phyloP scores from a whole-genome alignment of 2,797 vertebrate species.

The Melanotaenia parkinsoni region DNA sequence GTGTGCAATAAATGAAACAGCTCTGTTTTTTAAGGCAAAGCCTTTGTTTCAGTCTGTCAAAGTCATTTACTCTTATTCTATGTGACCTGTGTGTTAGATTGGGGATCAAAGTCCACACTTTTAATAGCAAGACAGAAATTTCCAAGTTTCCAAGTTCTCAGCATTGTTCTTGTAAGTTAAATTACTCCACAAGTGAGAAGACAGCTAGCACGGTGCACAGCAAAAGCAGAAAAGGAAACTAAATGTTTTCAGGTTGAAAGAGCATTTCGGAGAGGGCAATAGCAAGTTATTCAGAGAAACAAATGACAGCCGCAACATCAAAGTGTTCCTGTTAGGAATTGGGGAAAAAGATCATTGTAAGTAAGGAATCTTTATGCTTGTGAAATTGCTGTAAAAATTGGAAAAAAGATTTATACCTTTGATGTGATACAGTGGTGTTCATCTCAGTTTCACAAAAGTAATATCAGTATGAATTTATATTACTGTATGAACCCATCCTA shows the following conservation, averaged over 20 bases:
- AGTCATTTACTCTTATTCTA: conserved; percentile 55
- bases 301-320: conserved; percentile 11
- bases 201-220: conserved; percentile 13
- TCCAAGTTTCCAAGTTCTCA: conserved; percentile 43
- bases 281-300: conserved; percentile 15
- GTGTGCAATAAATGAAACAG: conserved; percentile 52
- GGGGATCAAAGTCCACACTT: conserved; percentile 66
- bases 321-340: background rate
- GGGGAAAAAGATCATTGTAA: background rate
- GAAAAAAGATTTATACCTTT: too few species aligned
- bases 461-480: conserved; percentile 10
- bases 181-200: conserved; percentile 48
- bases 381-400: too few species aligned
- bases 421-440: too few species aligned
- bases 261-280: conserved; percentile 20
- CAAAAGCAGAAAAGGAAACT: conserved; percentile 23
- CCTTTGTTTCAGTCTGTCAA: conserved; percentile 61
- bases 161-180: conserved; percentile 42
- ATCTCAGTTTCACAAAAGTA: conserved; percentile 1
- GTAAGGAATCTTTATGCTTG: background rate
- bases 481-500: conserved; percentile 13
- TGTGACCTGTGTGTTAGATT: conserved; percentile 44
- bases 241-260: conserved; percentile 16
- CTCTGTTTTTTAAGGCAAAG: conserved; percentile 65
- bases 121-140: conserved; percentile 71